Conservation (phyloP, 2,113 vertebrate genomes). For the Istiophorus platypterus region DNA sequence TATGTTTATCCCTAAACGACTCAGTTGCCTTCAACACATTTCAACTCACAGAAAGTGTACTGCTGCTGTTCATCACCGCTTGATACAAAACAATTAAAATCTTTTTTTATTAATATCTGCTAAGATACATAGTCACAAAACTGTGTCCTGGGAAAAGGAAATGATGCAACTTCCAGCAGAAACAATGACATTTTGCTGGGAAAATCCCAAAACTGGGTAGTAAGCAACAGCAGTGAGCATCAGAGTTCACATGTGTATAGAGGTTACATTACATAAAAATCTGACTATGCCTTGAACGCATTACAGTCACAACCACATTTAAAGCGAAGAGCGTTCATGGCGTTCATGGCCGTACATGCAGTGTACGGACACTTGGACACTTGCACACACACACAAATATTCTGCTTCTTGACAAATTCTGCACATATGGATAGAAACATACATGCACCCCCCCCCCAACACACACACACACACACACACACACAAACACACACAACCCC, state of each 20-base stretch:
- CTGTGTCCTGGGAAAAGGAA: constrained; percentile 14
- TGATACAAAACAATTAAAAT: not conserved
- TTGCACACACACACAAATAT: not conserved
- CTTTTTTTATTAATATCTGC: not conserved
- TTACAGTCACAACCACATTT: not conserved
- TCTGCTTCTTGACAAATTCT: constrained; percentile 18
- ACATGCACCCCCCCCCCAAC: constrained; percentile 25
- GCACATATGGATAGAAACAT: constrained; percentile 29
- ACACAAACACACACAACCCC: constrained; percentile 1
- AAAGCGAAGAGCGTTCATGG: not conserved
- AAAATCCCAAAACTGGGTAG: constrained; percentile 55
- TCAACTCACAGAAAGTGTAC: not conserved
- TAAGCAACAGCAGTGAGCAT: not conserved
- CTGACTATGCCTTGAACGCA: not conserved
- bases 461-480: constrained; percentile 28
- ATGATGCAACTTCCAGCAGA: constrained; percentile 4
- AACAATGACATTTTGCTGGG: constrained; percentile 51
- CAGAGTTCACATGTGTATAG: not conserved
- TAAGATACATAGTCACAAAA: not conserved
- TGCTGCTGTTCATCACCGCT: not conserved
- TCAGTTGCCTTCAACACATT: not conserved
- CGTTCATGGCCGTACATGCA: not conserved
- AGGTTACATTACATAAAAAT: not conserved
- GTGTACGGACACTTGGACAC: too few relatives aligned
- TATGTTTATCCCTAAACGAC: not conserved